Base-by-base conservation (phyloP, 2,113 vertebrate genomes). In the Cinclus mexicanus region DNA sequence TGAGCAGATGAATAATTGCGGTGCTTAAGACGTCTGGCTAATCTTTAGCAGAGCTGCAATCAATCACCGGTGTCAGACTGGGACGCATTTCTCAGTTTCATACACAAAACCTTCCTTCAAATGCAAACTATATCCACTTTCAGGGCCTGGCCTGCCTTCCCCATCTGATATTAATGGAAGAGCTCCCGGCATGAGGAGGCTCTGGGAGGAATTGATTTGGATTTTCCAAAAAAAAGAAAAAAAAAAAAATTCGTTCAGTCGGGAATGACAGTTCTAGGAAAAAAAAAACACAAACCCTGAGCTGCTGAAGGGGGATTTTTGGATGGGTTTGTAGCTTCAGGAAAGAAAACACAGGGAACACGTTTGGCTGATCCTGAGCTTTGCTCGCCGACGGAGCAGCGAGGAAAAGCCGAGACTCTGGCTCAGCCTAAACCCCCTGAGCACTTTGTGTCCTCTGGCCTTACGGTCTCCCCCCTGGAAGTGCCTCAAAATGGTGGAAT, bases 1-100 rank as follows among this genome's bases (percentile, higher is more conserved):
- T 0, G 92, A 95, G 21, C 84, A 83, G 90, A 96, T 95, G 96
- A 97, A 92, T 96, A 95, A 96, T 95, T 96, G 94, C 67, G 39
- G 95, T 41, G 93, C 95, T 96, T 96, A 95, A 97, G 97, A 97
- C 91, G 97, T 96, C 97, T 97, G 97, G 97, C 96, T 97, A 98
- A 98, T 98, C 98, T 97, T 97, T 97, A 98, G 97, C 94, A 97
- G 96, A 97, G 90, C 97, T 98, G 98, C 94, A 97, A 98, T 98
- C 97, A 95, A 98, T 98, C 97, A 98, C 94, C 37, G 68, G 96
- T 97, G 97, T 97, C 97, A 98, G 96, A 50, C 89, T 78, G 86
- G 95, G 96, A 97, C 87, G 93, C 71, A 20, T 96, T 96, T 94
- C 97, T 97, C 97, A 55, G 94, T 96, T 97, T 97, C 97, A 97